Evolutionary conservation across 2,797 vertebrate genomes (phyloP).

Genomic region (Gymnopithys bicolor): DNA sequence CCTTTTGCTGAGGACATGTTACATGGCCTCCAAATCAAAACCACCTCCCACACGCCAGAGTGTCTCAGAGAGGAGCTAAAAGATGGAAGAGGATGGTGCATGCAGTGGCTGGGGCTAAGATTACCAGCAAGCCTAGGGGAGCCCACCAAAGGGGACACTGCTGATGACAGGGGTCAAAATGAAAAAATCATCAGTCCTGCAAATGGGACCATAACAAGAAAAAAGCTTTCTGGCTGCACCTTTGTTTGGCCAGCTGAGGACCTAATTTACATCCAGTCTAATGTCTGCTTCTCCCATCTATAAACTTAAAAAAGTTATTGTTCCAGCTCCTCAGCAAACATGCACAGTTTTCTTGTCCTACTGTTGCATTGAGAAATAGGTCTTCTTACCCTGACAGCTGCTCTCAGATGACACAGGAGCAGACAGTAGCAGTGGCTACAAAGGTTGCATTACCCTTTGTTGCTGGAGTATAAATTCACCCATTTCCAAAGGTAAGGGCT

Average conservation of each 20-base stretch:
- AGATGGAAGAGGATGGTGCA: neutral
- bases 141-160: neutral
- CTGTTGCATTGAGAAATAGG: neutral
- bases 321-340: neutral
- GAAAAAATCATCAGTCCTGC: neutral
- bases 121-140: neutral
- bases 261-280: neutral
- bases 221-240: neutral
- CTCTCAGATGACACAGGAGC: neutral
- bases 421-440: neutral
- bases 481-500: neutral
- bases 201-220: neutral
- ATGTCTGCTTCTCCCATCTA: neutral
- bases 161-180: neutral
- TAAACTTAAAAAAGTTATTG: neutral
- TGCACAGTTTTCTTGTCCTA: accelerated
- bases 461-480: neutral
- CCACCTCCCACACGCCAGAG: accelerated
- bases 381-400: neutral
- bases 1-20: neutral
- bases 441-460: neutral
- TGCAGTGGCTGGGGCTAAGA: neutral
- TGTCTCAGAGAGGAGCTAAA: neutral
- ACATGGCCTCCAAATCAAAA: neutral
- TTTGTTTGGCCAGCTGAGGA: neutral